Percentiles rank a stretch among this genome's conserved stretches.
phyloP scores from a whole-genome alignment of 1,140 invertebrate species.

The Euborellia annulipes region DNA sequence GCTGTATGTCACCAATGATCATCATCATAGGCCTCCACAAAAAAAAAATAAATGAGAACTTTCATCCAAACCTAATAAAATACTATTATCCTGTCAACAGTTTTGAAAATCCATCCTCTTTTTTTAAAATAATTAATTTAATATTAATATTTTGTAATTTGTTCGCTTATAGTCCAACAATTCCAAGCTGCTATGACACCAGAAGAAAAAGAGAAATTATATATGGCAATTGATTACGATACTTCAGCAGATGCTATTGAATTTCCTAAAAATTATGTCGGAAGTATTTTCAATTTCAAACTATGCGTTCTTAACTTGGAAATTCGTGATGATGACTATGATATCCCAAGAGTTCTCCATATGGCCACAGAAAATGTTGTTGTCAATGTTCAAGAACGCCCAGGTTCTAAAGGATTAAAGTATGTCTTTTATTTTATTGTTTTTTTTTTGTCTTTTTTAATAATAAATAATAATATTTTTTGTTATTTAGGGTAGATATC shows the following conservation, averaged over 20 bases:
- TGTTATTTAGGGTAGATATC: slow-evolving; percentile 2
- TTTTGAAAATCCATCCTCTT: too few relatives aligned
- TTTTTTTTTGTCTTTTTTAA: too few relatives aligned
- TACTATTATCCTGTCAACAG: too few relatives aligned
- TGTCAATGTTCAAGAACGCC: slow-evolving; percentile 51
- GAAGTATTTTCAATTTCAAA: slow-evolving; percentile 50
- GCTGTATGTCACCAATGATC: too few relatives aligned
- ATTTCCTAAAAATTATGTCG: slow-evolving; percentile 65
- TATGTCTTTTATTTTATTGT: slow-evolving; percentile 25
- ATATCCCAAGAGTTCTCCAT: slow-evolving; percentile 28
- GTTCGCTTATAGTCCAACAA: slow-evolving; percentile 46
- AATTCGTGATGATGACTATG: slow-evolving; percentile 32
- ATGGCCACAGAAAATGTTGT: slow-evolving; percentile 49
- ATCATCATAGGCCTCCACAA: too few relatives aligned
- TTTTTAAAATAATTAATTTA: too few relatives aligned
- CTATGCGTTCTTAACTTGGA: slow-evolving; percentile 43
- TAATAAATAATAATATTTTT: neutral
- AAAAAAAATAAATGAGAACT: too few relatives aligned
- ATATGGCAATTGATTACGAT: slow-evolving; percentile 88
- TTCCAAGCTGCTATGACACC: slow-evolving; percentile 81
- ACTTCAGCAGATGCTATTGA: slow-evolving; percentile 60
- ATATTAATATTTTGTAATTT: too few relatives aligned
- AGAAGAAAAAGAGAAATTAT: slow-evolving; percentile 86
- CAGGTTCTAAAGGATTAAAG: slow-evolving; percentile 53
- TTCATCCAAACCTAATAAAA: too few relatives aligned